Percentiles rank a stretch among this genome's conserved stretches.
Evolutionary conservation across 53 echinoderm and acorn worm species (phyloP).

Genomic region (Paracentrotus lividus): DNA sequence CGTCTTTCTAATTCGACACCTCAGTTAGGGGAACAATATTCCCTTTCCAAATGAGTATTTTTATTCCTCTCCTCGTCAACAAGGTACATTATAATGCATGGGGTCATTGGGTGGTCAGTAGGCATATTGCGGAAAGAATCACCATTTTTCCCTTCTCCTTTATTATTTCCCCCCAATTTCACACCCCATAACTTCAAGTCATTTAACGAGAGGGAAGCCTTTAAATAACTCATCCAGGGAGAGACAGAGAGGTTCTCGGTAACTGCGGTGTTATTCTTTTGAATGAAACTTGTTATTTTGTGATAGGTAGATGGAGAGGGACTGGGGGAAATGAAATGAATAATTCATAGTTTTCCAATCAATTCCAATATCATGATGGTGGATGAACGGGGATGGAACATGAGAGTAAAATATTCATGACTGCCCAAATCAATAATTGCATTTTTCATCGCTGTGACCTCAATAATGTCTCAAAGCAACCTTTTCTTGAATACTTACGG

Average conservation of each 20-base stretch:
- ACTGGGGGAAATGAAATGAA: conserved; percentile 11
- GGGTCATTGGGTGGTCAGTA: conserved; percentile 55
- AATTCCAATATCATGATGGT: not conserved
- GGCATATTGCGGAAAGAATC: conserved; percentile 43
- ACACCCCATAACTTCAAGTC: conserved; percentile 52
- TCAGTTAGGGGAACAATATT: not conserved
- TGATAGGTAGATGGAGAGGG: not conserved
- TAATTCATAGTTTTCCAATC: conserved; percentile 41
- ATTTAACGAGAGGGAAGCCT: conserved; percentile 1
- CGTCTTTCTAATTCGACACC: not conserved
- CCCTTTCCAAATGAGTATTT: conserved; percentile 27
- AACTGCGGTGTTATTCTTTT: conserved; percentile 34
- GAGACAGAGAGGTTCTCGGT: conserved; percentile 4
- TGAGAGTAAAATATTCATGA: conserved; percentile 46
- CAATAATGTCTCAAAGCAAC: not conserved
- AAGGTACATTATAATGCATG: not conserved
- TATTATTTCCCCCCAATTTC: conserved; percentile 44
- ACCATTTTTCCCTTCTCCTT: conserved; percentile 34
- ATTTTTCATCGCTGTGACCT: conserved; percentile 35
- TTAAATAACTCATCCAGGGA: conserved; percentile 10
- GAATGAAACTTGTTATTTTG: conserved; percentile 49
- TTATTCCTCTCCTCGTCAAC: not conserved
- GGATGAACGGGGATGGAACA: not conserved
- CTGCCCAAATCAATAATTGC: conserved; percentile 16
- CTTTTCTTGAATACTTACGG: no score